These are phyloP conservation scores for Cottoperca gobio DNA, from an alignment of 2,797 vertebrate genomes.

Conservation along the genomic window DNA sequence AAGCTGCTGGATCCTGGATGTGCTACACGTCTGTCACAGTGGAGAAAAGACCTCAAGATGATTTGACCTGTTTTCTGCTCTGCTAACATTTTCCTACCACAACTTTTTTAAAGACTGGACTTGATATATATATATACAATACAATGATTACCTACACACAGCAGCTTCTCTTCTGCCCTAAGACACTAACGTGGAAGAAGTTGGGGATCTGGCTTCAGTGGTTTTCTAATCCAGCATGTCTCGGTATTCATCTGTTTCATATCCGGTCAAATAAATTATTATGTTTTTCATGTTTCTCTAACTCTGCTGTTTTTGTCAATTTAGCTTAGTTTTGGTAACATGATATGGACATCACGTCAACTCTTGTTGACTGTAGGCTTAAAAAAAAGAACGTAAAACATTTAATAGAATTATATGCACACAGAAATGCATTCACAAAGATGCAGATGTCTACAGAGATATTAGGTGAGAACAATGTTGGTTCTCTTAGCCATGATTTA, in stretches of 20 bases:
- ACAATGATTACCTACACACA: neutral
- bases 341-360: too few species aligned
- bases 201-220: neutral
- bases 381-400: too few species aligned
- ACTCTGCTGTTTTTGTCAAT: neutral
- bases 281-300: constrained; percentile 26
- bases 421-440: too few species aligned
- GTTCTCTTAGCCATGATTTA: neutral
- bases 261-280: constrained; percentile 56
- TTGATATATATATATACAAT: neutral
- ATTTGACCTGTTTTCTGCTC: constrained; percentile 3
- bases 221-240: neutral
- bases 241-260: constrained; percentile 6
- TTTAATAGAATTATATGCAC: too few species aligned
- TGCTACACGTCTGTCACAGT: constrained; percentile 1
- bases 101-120: neutral
- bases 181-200: neutral
- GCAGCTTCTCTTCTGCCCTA: neutral
- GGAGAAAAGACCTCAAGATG: neutral
- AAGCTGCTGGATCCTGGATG: constrained; percentile 32
- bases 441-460: too few species aligned
- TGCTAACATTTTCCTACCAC: neutral
- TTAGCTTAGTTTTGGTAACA: neutral
- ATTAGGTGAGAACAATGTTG: too few species aligned
- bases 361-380: too few species aligned